A percentile compares a stretch with the other conserved stretches of the same genome.
Conservation (phyloP, 2,888 invertebrate species). For the Himalopsyche tibetana region DNA sequence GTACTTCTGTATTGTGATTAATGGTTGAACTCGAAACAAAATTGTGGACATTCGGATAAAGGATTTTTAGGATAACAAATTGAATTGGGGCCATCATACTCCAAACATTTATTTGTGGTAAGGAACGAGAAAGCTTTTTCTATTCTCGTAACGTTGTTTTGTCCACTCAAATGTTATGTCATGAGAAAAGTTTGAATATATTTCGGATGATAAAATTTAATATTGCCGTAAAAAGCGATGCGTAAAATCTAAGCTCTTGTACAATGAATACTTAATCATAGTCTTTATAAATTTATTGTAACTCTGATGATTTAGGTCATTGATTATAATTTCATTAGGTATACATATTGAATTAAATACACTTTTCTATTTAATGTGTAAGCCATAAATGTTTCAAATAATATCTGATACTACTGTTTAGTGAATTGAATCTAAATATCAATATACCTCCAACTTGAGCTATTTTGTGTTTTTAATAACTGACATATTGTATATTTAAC, state of each 20-base stretch:
- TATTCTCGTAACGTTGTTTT: background rate
- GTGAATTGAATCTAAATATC: too few species aligned
- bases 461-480: too few species aligned
- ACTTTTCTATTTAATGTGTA: too few species aligned
- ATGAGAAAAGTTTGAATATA: slow-evolving; percentile 7
- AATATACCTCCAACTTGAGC: too few species aligned
- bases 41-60: slow-evolving; percentile 57
- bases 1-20: slow-evolving; percentile 49
- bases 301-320: too few species aligned
- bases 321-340: too few species aligned
- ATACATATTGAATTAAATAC: too few species aligned
- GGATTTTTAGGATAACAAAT: slow-evolving; percentile 55
- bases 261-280: too few species aligned
- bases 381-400: too few species aligned
- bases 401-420: too few species aligned
- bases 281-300: too few species aligned
- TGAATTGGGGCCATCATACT: slow-evolving; percentile 45
- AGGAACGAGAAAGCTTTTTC: background rate
- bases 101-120: slow-evolving; percentile 18
- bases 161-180: background rate
- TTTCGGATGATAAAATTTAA: background rate
- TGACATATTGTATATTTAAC: too few species aligned
- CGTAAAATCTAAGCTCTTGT: background rate
- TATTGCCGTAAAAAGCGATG: background rate
- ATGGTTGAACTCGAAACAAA: slow-evolving; percentile 50